Evolutionary conservation across 2,797 vertebrate species (phyloP), one percentile per base, ranked within the genome.

Genomic region (Fratercula arctica): DNA sequence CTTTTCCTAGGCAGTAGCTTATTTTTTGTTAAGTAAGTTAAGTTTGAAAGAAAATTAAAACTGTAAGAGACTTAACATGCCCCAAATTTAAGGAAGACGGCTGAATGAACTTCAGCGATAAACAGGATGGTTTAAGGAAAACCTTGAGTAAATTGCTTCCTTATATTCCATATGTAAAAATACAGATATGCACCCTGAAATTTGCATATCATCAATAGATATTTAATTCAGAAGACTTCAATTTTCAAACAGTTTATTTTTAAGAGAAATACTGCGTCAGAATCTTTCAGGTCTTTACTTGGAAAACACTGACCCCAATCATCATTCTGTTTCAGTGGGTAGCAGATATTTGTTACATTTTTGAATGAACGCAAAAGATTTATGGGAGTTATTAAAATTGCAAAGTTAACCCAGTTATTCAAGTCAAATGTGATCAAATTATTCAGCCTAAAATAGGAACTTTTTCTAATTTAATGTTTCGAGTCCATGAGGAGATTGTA

Each of bases 321-420:
- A 70, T 29, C 13, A 16, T 53, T 94, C n/a, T 80, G 13, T 77
- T 93, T 60, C 78, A 74, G 53, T 51, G 26, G 9, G 24, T 15
- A 75, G 61, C 28, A 88, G 50, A 9, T 63, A 76, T 43, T 66
- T 72, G 10, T 35, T 87, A 3, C 25, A 33, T 51, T 69, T 94
- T 66, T 79, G 39, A 94, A 88, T 41, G 50, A 84, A 75, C 0
- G 2, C 39, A 63, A 35, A 88, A 73, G 70, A 78, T 88, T 75
- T 69, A 73, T 73, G 46, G 9, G 21, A 45, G 25, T 60, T 85
- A 87, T 53, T 84, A 89, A 94, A 82, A 93, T 45, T 69, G 56
- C 33, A 81, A 94, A 59, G 61, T 83, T 90, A 95, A 89, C 70
- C 56, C 63, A 82, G 67, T 85, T 90, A 89, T 79, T 95, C 59